These are phyloP conservation scores for Himalopsyche phryganea DNA, from an alignment of 1,140 invertebrate species.

Conservation along the genomic window DNA sequence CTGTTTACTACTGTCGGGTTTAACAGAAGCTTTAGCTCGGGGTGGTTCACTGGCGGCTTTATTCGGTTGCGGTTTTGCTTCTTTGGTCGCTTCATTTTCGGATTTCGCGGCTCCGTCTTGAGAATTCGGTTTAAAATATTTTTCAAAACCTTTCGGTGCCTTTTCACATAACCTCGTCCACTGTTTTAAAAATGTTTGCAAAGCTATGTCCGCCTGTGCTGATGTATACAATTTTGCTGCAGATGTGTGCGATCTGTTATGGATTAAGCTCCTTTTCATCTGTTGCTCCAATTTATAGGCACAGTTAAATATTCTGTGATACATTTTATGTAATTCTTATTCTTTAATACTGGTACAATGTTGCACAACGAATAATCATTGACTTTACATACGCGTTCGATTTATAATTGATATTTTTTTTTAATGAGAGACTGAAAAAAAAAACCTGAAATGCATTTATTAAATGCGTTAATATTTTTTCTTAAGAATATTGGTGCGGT, in stretches of 20 bases:
- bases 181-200: constrained; percentile 22
- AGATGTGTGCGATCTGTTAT: constrained; percentile 4
- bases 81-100: constrained; percentile 39
- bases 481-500: too few relatives aligned
- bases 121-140: constrained; percentile 72
- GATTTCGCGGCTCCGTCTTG: constrained; percentile 50
- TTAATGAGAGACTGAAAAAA: too few relatives aligned
- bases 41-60: constrained; percentile 38
- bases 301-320: constrained; percentile 7
- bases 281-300: constrained; percentile 12
- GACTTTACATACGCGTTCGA: too few relatives aligned
- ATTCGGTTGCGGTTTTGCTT: constrained; percentile 38
- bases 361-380: too few relatives aligned
- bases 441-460: too few relatives aligned
- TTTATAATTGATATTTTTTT: too few relatives aligned
- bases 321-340: constrained; percentile 10
- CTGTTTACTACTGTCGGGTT: constrained; percentile 28
- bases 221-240: neutral
- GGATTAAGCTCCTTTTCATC: constrained; percentile 12
- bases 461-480: too few relatives aligned
- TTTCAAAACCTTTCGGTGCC: constrained; percentile 88
- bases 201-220: neutral
- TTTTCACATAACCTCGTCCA: constrained; percentile 59
- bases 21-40: constrained; percentile 39
- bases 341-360: too few relatives aligned